Evolutionary conservation across 1,140 invertebrate species (phyloP), one percentile per base, ranked within the genome.

Genomic region (Zophobas morio): DNA sequence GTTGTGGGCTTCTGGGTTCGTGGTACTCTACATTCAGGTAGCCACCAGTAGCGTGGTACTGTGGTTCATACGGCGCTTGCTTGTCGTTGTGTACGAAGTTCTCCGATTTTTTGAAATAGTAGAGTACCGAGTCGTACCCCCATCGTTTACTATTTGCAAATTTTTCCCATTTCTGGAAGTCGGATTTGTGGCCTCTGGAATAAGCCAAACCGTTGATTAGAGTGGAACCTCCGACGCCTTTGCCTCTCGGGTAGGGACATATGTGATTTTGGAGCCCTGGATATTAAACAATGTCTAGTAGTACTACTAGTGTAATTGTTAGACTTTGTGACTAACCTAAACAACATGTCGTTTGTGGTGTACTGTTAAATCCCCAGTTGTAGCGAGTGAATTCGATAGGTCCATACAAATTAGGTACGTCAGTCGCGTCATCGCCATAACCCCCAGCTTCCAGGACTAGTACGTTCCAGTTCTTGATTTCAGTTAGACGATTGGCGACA

Each of bases 151-250:
- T 92, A 0, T 92, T 92, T 37, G 86, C 71, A 1, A 90, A 88
- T 0, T 73, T 86, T 79, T 81, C 90, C 94, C 93, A 95, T 2
- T 87, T 78, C 81, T 95, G 91, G 80, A 92, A 95, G 82, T 95
- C 93, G 33, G 84, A 77, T 37, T 87, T 88, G 84, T 93, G 91
- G 0, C 94, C 94, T 60, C 94, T 85, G 0, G 93, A 90, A 82
- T 94, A 94, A 6, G 93, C 89, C 91, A 95, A 92, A 4, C 93
- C 92, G 84, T 95, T 94, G 4, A 95, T 86, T 0, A 90, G 88
- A 39, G 91, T 92, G 1, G 90, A 90, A 0, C 93, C 93, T 1
- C 93, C 93, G 40, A 91, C 76, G 32, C 82, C 83, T 83, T 88
- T 89, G 2, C 88, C 88, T 74, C 88, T 83, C 32, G 87, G 87